Conservation (phyloP, 2,113 vertebrate genomes). For the Pterocles burchelli region DNA sequence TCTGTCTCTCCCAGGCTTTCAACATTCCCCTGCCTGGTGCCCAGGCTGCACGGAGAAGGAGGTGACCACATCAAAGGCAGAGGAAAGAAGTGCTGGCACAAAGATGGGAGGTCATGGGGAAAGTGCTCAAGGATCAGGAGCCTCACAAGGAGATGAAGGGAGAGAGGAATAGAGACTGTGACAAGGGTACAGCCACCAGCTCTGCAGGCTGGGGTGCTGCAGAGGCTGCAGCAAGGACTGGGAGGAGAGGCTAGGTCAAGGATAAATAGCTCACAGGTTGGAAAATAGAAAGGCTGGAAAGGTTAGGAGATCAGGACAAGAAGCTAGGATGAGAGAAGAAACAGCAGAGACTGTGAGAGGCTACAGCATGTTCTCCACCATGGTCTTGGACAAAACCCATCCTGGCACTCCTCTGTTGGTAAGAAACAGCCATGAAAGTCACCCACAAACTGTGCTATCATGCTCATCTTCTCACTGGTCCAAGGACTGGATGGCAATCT, state of each 20-base stretch:
- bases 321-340: background rate
- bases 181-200: background rate
- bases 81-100: background rate
- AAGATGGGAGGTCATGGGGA: background rate
- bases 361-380: background rate
- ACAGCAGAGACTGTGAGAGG: background rate
- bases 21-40: background rate
- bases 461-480: background rate
- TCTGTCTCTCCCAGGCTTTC: background rate
- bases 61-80: background rate
- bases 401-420: background rate
- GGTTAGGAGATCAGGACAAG: background rate
- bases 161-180: background rate
- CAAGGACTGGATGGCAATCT: constrained; percentile 16
- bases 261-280: background rate
- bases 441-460: background rate
- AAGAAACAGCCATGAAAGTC: background rate
- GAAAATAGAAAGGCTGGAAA: background rate
- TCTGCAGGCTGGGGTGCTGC: background rate
- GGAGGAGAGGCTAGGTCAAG: background rate
- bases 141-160: background rate
- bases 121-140: background rate
- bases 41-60: background rate
- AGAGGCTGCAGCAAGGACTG: background rate
- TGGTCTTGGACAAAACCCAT: background rate